These are phyloP conservation scores for Tetragonula clypearis DNA, from an alignment of 1,140 invertebrate species.

Conservation along the genomic window DNA sequence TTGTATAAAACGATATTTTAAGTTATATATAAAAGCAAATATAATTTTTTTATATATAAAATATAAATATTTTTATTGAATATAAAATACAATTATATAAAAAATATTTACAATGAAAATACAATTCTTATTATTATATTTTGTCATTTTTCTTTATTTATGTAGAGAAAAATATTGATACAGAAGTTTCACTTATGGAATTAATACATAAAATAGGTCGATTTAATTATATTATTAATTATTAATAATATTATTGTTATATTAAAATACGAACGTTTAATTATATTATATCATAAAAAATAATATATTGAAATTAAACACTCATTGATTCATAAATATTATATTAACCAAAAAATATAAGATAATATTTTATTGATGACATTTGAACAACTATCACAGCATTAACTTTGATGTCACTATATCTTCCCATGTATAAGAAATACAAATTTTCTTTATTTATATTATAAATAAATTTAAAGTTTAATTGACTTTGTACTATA, in stretches of 20 bases:
- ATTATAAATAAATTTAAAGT: neutral
- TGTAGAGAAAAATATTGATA: neutral
- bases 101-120: neutral
- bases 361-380: slow-evolving; percentile 18
- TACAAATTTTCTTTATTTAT: neutral
- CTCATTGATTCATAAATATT: neutral
- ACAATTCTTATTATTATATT: no score
- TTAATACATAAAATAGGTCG: no score
- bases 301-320: neutral
- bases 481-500: neutral
- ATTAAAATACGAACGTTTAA: no score
- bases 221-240: no score
- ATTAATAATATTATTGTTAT: no score
- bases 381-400: slow-evolving; percentile 36
- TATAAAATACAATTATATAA: neutral
- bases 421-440: slow-evolving; percentile 6
- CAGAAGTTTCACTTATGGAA: neutral
- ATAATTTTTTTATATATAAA: no score
- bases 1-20: no score
- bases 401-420: neutral
- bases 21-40: no score
- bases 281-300: neutral
- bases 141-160: neutral
- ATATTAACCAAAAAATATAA: slow-evolving; percentile 2
- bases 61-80: neutral